Base-by-base conservation (phyloP, 2,113 vertebrate genomes). In the Dicrurus megarhynchus region DNA sequence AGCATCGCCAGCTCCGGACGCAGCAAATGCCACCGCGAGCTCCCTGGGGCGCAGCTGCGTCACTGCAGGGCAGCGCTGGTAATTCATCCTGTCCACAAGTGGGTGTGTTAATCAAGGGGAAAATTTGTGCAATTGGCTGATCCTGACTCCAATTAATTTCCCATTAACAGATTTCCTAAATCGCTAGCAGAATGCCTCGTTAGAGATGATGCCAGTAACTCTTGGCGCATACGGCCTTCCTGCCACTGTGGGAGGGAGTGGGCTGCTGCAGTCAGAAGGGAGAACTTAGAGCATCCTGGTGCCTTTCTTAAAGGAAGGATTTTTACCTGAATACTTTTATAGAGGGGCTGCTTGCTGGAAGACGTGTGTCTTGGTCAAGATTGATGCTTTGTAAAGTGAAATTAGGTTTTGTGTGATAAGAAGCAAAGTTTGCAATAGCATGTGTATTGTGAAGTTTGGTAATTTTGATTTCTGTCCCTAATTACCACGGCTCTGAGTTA, bases 121-220 rank as follows among this genome's bases (percentile, higher is more conserved):
- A 96, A 92, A 94, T 92, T 80, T 95, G 87, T 74, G 94, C 95
- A 96, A 95, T 64, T 92, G 91, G 70, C 85, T 94, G 93, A 75
- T 95, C 63, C 82, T 37, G 71, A 92, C 95, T 90, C 89, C 80
- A 96, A 95, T 96, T 95, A 95, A 95, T 95, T 95, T 92, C 61
- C 74, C 71, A 87, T 97, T 95, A 92, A 77, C 92, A 96, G 95
- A 92, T 95, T 95, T 95, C 93, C 95, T 78, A 84, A 96, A 78
- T 94, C 90, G 82, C 94, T 94, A 91, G 68, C 89, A 93, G 82
- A 76, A 93, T 70, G 91, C 82, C 89, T 86, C 16, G 64, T 35
- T 86, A 42, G 46, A 91, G 73, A 84, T 74, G 79, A 94, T 91
- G 92, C 82, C 84, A 93, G 37, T 87, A 69, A 73, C 68, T 86